Conservation (phyloP, 2,888 invertebrate species). For the Agrochola lota region DNA sequence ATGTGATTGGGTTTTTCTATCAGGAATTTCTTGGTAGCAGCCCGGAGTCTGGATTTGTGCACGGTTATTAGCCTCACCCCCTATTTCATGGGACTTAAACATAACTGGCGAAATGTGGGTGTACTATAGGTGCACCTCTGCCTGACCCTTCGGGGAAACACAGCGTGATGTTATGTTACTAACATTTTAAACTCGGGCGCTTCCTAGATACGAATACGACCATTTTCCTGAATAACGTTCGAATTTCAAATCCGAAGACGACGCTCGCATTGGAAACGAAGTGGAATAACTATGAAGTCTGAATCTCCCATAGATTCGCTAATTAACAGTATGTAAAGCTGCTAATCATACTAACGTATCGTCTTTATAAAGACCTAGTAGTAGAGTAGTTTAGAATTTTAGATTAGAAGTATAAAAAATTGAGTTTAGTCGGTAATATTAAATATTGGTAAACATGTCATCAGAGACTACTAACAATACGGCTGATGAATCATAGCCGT, state of each 20-base stretch:
- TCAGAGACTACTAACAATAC: neutral
- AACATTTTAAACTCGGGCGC: neutral
- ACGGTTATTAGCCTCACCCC: no score
- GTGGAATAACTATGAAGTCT: no score
- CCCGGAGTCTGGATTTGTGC: no score
- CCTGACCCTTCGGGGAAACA: no score
- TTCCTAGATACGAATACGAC: neutral
- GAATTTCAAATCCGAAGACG: neutral
- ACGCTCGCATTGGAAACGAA: neutral
- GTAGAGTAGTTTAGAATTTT: neutral
- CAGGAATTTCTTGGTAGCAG: no score
- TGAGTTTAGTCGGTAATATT: neutral
- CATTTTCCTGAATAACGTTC: neutral
- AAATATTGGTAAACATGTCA: neutral
- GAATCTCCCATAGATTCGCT: neutral
- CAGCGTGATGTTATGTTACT: no score
- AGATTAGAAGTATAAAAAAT: neutral
- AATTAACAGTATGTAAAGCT: neutral
- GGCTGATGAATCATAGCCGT: neutral
- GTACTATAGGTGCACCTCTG: no score
- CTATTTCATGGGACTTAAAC: no score
- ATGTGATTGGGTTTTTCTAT: no score
- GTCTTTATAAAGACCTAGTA: neutral
- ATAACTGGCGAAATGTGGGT: no score
- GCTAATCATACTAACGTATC: neutral